These are phyloP conservation scores for Chaunax sp. DNA, from an alignment of 2,797 vertebrate species.

Conservation along the genomic window DNA sequence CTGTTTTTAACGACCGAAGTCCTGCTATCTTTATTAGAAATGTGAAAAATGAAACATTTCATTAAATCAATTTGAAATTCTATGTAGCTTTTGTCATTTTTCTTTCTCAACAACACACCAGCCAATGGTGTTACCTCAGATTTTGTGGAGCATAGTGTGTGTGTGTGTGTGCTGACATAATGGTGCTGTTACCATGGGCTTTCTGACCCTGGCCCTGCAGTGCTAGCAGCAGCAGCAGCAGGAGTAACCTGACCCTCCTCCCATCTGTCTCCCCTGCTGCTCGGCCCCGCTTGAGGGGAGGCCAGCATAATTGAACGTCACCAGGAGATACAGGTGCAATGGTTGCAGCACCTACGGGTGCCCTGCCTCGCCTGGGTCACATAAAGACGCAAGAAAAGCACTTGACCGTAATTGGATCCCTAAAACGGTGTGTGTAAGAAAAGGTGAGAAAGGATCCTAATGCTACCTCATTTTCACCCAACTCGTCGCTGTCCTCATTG, in stretches of 20 bases:
- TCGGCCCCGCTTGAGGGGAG: constrained; percentile 58
- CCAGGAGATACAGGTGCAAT: constrained; percentile 80
- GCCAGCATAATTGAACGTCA: constrained; percentile 73
- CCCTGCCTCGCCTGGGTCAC: constrained; percentile 57
- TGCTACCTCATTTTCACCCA: constrained; percentile 61
- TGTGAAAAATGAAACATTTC: constrained; percentile 84
- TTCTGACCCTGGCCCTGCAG: constrained; percentile 73
- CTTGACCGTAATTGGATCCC: constrained; percentile 75
- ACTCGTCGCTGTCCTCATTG: constrained; percentile 19
- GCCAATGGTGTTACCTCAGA: constrained; percentile 32
- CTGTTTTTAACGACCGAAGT: constrained; percentile 82
- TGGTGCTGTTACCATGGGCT: constrained; percentile 73
- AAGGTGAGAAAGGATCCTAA: constrained; percentile 54
- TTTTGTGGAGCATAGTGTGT: constrained; percentile 19
- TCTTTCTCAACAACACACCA: not conserved
- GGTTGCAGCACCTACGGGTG: constrained; percentile 72
- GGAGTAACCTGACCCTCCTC: constrained; percentile 86
- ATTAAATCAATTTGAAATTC: constrained; percentile 86
- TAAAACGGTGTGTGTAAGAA: constrained; percentile 42
- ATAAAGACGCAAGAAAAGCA: constrained; percentile 66
- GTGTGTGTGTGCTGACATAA: constrained; percentile 46
- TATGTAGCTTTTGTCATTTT: constrained; percentile 27
- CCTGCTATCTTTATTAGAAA: constrained; percentile 86
- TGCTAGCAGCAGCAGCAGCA: constrained; percentile 64
- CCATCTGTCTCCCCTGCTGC: constrained; percentile 88